Base-by-base conservation (phyloP, 1,140 invertebrate genomes). In the Lysiphlebus fabarum region DNA sequence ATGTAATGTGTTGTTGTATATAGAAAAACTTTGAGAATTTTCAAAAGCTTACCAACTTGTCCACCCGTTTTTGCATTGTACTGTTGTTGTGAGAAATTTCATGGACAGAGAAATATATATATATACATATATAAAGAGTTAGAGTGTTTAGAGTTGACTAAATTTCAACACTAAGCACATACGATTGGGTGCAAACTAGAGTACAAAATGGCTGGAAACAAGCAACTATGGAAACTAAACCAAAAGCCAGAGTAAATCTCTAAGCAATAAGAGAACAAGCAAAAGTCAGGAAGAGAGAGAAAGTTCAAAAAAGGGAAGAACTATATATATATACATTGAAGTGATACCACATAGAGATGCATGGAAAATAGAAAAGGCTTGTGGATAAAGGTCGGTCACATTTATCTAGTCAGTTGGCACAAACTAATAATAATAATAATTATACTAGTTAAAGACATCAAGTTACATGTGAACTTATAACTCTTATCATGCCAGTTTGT, bases 331-430 rank as follows among this genome's bases (percentile, higher is more conserved):
- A 41, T 54, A 42, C 43, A n/a, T n/a, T 26, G 17, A 26, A 4
- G 17, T 26, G 17, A 26, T 26, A 26, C 17, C 17, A 26, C 17
- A 26, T 26, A 26, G 2, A 26, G 17, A 26, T 26, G 17, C 17
- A 17, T 17, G 17, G 17, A 17, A 17, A 17, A 17, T 26, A 4
- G 17, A 26, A 26, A 26, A 4, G 17, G 17, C 17, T 26, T 2
- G 17, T 26, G 17, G 17, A 26, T 26, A 26, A 26, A 26, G 17
- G 17, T 26, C n/a, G 55, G 55, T 44, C 51, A 50, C 58, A 60
- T 60, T 60, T 60, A 60, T 60, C 53, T 60, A 51, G 53, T 12
- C 58, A 60, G 58, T 60, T 60, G 58, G 58, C 58, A 60, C 53
- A 17, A 51, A 36, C 58, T 44, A 60, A 60, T 60, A 60, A 60